Evolutionary conservation across 2,113 vertebrate genomes (phyloP), one percentile per base, ranked within the genome.

Genomic region (Erpornis zantholeuca): DNA sequence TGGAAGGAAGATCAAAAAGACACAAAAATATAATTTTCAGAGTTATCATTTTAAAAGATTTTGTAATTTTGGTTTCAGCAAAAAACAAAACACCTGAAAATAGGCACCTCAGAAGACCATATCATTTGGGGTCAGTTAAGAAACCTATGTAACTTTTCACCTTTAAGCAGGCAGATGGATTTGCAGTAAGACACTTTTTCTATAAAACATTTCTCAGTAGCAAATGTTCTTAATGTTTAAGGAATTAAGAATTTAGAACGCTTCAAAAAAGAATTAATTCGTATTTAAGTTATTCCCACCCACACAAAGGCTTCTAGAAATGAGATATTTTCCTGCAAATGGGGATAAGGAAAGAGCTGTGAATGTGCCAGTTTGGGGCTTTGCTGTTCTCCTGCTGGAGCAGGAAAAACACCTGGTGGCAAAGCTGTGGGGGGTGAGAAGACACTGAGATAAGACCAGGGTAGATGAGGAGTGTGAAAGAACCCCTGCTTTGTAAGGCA

Each of bases 231-330:
- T 75, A 89, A 40, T 56, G 16, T 64, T 84, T 44, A 40, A 82
- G 83, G 89, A 94, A 82, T 95, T 81, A 76, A 69, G 60, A 76
- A 49, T 69, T 95, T 71, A 75, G n/a, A 92, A 49, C 0, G 0
- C 31, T 86, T 94, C 44, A 78, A 38, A 86, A 68, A 86, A 52
- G 35, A 64, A 94, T 95, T 95, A 90, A 70, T 89, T 91, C 89
- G 33, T 79, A 53, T 73, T 64, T 64, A 21, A 82, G 40, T 60
- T 60, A 75, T 61, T 75, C 73, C 89, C 94, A 25, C 65, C 57
- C 65, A 53, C 59, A 66, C 33, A 84, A 64, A 84, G 14, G 28
- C 35, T 64, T 82, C 56, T 45, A 21, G 59, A 86, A 88, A 54
- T 28, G 27, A 81, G 65, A 35, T 21, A 1, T 89, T 91, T 84